phyloP scores from a whole-genome alignment of 2,113 vertebrate genomes.

The Gila orcuttii region DNA sequence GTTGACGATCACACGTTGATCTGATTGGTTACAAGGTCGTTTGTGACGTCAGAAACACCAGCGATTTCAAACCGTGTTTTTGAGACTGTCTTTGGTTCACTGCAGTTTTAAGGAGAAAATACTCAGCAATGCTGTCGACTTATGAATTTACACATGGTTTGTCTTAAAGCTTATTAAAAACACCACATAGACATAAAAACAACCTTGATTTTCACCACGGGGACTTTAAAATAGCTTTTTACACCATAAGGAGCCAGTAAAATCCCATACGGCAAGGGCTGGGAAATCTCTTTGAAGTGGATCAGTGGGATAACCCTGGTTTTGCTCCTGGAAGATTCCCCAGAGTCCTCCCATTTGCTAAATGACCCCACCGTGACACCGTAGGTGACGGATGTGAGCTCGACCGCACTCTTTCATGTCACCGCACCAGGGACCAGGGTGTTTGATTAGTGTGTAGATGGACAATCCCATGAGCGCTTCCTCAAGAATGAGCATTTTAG shows the following conservation, averaged over 20 bases:
- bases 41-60: too few species aligned
- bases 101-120: too few species aligned
- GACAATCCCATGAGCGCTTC: slow-evolving; percentile 13
- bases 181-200: too few species aligned
- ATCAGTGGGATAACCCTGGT: background rate
- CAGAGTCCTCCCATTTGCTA: background rate
- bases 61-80: too few species aligned
- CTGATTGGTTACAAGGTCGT: too few species aligned
- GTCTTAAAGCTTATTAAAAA: too few species aligned
- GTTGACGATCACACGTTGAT: too few species aligned
- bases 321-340: background rate
- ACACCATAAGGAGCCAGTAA: background rate
- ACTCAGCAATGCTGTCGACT: too few species aligned
- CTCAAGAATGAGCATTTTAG: slow-evolving; percentile 10
- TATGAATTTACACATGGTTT: too few species aligned
- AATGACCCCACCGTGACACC: slow-evolving; percentile 13
- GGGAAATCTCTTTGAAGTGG: background rate
- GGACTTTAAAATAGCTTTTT: background rate
- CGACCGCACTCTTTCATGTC: slow-evolving; percentile 17
- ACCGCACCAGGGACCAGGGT: background rate
- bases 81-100: too few species aligned
- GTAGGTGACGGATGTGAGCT: slow-evolving; percentile 24
- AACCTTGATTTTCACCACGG: too few species aligned
- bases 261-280: background rate
- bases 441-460: slow-evolving; percentile 24